Evolutionary conservation across 92 coral and sea anemone genomes (phyloP), one percentile per base, ranked within the genome.

Genomic region (Zoanthus sansibaricus): DNA sequence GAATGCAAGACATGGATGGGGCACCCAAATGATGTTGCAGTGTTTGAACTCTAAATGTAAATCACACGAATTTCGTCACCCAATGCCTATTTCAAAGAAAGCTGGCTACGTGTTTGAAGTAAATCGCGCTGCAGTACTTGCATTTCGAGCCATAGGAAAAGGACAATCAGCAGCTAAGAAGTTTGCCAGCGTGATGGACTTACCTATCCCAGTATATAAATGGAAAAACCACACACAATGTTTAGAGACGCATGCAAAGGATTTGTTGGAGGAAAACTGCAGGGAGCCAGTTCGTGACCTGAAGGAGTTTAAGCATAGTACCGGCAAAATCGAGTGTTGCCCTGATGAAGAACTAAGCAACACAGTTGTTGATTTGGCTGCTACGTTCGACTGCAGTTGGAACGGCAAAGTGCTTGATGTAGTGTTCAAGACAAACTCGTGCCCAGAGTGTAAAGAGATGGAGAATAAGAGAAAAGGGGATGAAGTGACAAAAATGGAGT

Each of bases 331-430:
- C 46, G 25, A 18, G 21, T 74, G 71, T 71, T 71, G 87, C 87
- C n/a, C 79, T 9, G 87, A 83, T 55, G 77, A 51, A 76, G 87
- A 83, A 70, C 74, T 83, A 30, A 30, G 71, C 61, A 69, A 49
- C 44, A 71, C 70, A 51, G 32, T 48, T 70, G 87, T 83, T n/a
- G n/a, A n/a, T n/a, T n/a, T n/a, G n/a, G n/a, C n/a, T n/a, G n/a
- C n/a, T n/a, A n/a, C n/a, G n/a, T n/a, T n/a, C n/a, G n/a, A n/a
- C n/a, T n/a, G n/a, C n/a, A n/a, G n/a, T n/a, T n/a, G n/a, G n/a
- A n/a, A n/a, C n/a, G 82, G 88, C 70, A 73, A 62, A 73, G 88
- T 84, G 48, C 80, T 84, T 61, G 88, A 73, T 56, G 88, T 84
- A 42, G 88, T 56, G 31, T 74, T 69, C 79, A 74, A 69, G 88